These are phyloP conservation scores for Leptopilina drosophilae DNA, from an alignment of 2,888 invertebrate species.

Conservation along the genomic window DNA sequence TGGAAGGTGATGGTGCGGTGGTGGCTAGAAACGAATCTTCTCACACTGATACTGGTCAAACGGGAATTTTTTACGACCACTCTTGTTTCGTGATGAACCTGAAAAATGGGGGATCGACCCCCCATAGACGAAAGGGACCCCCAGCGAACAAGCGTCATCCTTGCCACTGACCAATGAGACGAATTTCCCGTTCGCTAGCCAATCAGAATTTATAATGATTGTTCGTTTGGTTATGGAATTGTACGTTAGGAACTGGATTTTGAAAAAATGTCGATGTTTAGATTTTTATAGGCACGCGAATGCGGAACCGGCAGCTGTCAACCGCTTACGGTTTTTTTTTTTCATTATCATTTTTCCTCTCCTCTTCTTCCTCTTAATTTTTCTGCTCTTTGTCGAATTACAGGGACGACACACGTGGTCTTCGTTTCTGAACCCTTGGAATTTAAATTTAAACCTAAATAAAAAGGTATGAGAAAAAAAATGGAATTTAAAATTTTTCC, in stretches of 20 bases:
- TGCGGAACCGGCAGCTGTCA: conserved; percentile 60
- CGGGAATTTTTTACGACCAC: conserved; percentile 40
- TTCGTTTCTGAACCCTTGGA: neutral
- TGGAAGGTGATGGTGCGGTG: conserved; percentile 17
- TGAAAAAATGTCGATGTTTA: conserved; percentile 37
- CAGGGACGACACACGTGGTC: neutral
- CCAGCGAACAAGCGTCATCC: conserved; percentile 56
- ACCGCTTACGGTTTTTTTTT: conserved; percentile 52
- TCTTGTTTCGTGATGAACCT: conserved; percentile 50
- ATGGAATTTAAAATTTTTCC: too few relatives aligned
- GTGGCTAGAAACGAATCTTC: conserved; percentile 73
- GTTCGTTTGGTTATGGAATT: neutral
- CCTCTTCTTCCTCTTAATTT: conserved; percentile 49
- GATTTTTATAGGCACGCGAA: conserved; percentile 49
- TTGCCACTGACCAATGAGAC: conserved; percentile 51
- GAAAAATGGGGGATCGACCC: conserved; percentile 48
- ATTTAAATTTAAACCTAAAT: too few relatives aligned
- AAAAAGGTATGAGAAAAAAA: too few relatives aligned
- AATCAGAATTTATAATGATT: conserved; percentile 48
- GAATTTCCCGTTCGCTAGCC: conserved; percentile 62
- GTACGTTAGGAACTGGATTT: conserved; percentile 42
- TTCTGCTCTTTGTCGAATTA: conserved; percentile 45
- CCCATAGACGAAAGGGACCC: conserved; percentile 52
- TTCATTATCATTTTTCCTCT: conserved; percentile 57
- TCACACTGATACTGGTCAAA: conserved; percentile 70